Conservation (phyloP, 37 sponge, comb jelly and placozoan genomes). For the Corticium candelabrum region DNA sequence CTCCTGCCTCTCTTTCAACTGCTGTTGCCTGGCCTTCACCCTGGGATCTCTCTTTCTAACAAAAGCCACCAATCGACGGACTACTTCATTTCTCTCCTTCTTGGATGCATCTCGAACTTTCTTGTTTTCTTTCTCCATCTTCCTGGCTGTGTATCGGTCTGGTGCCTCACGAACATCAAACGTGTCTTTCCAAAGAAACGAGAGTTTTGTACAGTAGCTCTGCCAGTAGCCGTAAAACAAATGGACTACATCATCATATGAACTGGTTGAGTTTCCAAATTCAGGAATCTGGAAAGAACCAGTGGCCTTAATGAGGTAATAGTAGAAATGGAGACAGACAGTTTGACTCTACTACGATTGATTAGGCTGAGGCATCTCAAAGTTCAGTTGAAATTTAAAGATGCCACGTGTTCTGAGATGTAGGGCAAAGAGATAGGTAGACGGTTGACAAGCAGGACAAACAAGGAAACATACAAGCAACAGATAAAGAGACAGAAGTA, state of each 20-base stretch:
- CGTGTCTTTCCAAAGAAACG: constrained; percentile 80
- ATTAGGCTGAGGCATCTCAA: no score
- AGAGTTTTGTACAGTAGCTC: constrained; percentile 72
- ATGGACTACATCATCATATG: constrained; percentile 32
- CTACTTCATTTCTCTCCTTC: constrained; percentile 71
- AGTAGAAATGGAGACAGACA: no score
- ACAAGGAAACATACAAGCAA: no score
- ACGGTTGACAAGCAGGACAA: no score
- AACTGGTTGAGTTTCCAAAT: constrained; percentile 13
- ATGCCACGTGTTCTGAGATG: no score
- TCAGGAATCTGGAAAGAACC: constrained; percentile 1
- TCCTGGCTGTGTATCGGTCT: constrained; percentile 56
- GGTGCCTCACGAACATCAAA: constrained; percentile 69
- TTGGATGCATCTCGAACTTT: constrained; percentile 80
- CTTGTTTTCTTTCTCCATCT: constrained; percentile 95
- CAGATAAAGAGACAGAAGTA: no score
- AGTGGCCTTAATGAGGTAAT: no score
- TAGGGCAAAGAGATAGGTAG: no score
- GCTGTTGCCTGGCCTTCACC: constrained; percentile 13
- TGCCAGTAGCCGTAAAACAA: constrained; percentile 90
- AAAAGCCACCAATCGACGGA: constrained; percentile 32
- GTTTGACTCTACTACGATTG: no score
- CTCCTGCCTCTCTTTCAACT: background rate
- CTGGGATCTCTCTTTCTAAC: constrained; percentile 46
- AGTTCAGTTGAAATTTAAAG: no score